Percentiles rank a stretch among this genome's conserved stretches.
phyloP scores from a whole-genome alignment of 2,797 vertebrate genomes.

The Chloroceryle amazona region DNA sequence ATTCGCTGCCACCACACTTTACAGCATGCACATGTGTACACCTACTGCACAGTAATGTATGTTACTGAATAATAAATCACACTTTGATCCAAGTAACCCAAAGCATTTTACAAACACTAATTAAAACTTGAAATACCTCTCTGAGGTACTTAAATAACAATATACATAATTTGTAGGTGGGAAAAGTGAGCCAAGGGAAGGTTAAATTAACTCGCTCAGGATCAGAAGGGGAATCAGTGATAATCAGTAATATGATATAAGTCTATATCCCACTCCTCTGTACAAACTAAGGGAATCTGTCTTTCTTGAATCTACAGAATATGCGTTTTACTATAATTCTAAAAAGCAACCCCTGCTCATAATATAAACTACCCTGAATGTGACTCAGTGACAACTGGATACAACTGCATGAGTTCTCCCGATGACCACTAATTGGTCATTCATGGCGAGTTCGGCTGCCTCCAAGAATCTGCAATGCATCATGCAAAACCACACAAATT shows the following conservation, averaged over 20 bases:
- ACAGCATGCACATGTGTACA: not conserved
- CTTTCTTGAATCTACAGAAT: not conserved
- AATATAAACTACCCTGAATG: not conserved
- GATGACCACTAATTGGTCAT: constrained; percentile 59
- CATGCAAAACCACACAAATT: constrained; percentile 30
- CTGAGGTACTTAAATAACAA: constrained; percentile 56
- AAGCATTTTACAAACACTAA: constrained; percentile 62
- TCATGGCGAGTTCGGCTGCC: constrained; percentile 35
- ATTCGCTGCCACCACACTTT: not conserved
- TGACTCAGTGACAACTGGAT: not conserved
- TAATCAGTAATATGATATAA: not conserved
- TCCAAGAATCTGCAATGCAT: constrained; percentile 73
- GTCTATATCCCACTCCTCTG: not conserved
- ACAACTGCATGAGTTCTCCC: constrained; percentile 19
- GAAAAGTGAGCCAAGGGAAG: constrained; percentile 30
- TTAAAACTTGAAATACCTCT: constrained; percentile 63
- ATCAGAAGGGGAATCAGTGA: not conserved
- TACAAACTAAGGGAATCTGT: not conserved
- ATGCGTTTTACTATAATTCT: not conserved
- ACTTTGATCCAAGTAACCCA: constrained; percentile 56
- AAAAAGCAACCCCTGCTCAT: not conserved
- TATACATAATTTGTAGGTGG: constrained; percentile 48
- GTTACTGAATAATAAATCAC: constrained; percentile 52
- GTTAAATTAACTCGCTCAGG: constrained; percentile 25
- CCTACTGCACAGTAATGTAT: not conserved